Evolutionary conservation across 2,888 invertebrate species (phyloP), one percentile per base, ranked within the genome.

Genomic region (Sarcophaga rosellei): DNA sequence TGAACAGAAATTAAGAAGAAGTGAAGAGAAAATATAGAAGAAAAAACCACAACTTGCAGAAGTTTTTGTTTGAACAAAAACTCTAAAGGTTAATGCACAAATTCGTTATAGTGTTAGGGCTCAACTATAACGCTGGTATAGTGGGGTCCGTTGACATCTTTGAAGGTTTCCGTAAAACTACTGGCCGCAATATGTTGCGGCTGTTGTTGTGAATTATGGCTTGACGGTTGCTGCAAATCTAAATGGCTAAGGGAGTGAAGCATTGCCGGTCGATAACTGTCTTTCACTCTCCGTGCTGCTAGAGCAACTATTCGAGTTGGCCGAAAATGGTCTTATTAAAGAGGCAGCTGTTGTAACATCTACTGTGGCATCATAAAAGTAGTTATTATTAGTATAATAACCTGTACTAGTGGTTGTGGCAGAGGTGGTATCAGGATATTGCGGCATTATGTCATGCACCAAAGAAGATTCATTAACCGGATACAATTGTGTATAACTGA

Each of bases 121-220:
- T 98, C 98, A 0, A 98, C 98, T 88, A 99, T 99, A 8, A 98
- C 98, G 91, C 98, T 98, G 0, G 98, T 97, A 90, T 98, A 94
- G 76, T 94, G 92, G 62, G 93, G 89, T 8, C 91, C 91, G 81
- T 93, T 94, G 3, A 92, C 91, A 86, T 91, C 93, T 88, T 93
- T 92, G 81, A 92, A 92, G 44, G 90, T 91, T 63, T 94, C 94
- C 3, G 90, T 89, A 87, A 93, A 93, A 82, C 92, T 92, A 78
- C 92, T 93, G 84, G 93, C 93, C 35, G 92, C 91, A 87, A 92
- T 91, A 70, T 93, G 91, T 59, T 94, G 86, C 21, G 81, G 72
- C 57, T 81, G 85, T 59, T 81, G 87, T 21, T 81, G 84, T 17
- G 12, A 17, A 53, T 53, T 53, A 17, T 53, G 53, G 53, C 17